Percentiles rank a stretch among this genome's conserved stretches.
These are phyloP conservation scores for Muricea muricata DNA, from an alignment of 92 coral and sea anemone species.

Conservation along the genomic window DNA sequence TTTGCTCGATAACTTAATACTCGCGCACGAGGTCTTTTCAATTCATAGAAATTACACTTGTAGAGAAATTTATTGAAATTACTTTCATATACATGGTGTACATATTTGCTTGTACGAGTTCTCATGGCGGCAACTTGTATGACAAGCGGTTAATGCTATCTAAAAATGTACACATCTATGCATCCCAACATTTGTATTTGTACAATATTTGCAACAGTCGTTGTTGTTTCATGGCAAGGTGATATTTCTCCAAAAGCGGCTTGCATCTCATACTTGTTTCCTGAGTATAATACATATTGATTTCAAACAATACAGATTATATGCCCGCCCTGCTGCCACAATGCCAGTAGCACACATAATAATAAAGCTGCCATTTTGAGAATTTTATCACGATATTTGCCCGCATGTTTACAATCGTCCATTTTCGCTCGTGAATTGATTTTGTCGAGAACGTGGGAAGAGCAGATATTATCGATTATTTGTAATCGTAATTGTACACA, in stretches of 20 bases:
- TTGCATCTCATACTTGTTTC: not conserved
- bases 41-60: conserved; percentile 3
- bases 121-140: not conserved
- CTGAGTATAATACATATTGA: not conserved
- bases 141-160: not conserved
- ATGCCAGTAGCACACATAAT: too few relatives aligned
- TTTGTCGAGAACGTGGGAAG: not conserved
- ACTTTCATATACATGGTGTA: not conserved
- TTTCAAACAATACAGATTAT: too few relatives aligned
- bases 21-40: not conserved
- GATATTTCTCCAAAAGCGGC: not conserved
- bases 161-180: not conserved
- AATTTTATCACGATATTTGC: not conserved
- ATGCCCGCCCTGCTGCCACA: too few relatives aligned
- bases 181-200: not conserved
- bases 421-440: not conserved
- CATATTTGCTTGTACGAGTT: not conserved
- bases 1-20: not conserved
- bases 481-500: conserved; percentile 21
- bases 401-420: not conserved
- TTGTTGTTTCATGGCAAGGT: too few relatives aligned
- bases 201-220: not conserved
- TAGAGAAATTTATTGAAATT: not conserved
- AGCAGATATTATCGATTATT: not conserved
- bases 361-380: not conserved